Evolutionary conservation across 2,888 invertebrate species (phyloP).

Genomic region (Lasius platythorax): DNA sequence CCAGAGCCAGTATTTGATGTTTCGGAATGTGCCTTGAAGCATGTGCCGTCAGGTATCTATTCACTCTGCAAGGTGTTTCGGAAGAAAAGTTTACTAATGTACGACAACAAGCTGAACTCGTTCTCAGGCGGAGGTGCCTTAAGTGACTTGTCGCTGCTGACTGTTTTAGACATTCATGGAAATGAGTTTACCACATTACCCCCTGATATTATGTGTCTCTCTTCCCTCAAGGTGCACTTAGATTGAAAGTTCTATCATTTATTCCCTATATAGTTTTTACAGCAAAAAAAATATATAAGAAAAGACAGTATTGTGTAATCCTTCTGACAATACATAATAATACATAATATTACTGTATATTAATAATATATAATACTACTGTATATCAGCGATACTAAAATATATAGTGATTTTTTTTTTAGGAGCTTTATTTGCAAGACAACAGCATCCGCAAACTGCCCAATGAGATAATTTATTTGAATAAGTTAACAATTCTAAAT

Average conservation of each 20-base stretch:
- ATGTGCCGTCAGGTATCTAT: slow-evolving; percentile 92
- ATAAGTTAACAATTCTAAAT: slow-evolving; percentile 90
- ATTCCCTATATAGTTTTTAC: background rate
- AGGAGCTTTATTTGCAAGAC: slow-evolving; percentile 92
- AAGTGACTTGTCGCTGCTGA: slow-evolving; percentile 90
- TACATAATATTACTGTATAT: background rate
- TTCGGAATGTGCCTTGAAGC: slow-evolving; percentile 91
- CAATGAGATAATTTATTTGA: slow-evolving; percentile 89
- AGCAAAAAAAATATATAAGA: background rate
- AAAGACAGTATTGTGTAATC: background rate
- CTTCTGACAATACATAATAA: background rate
- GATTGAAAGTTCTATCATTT: background rate
- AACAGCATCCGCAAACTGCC: slow-evolving; percentile 91
- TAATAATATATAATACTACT: background rate
- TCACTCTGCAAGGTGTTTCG: slow-evolving; percentile 93
- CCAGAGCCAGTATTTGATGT: slow-evolving; percentile 94
- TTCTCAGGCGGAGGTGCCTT: slow-evolving; percentile 91
- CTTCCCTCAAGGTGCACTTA: slow-evolving; percentile 88
- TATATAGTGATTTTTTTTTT: slow-evolving; percentile 54
- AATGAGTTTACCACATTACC: slow-evolving; percentile 90
- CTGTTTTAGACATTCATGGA: slow-evolving; percentile 89
- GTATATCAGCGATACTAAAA: background rate
- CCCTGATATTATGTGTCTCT: slow-evolving; percentile 89
- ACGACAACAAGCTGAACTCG: slow-evolving; percentile 90
- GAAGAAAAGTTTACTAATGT: slow-evolving; percentile 90